Evolutionary conservation across 2,888 invertebrate genomes (phyloP).

Genomic region (Metellina segmentata): DNA sequence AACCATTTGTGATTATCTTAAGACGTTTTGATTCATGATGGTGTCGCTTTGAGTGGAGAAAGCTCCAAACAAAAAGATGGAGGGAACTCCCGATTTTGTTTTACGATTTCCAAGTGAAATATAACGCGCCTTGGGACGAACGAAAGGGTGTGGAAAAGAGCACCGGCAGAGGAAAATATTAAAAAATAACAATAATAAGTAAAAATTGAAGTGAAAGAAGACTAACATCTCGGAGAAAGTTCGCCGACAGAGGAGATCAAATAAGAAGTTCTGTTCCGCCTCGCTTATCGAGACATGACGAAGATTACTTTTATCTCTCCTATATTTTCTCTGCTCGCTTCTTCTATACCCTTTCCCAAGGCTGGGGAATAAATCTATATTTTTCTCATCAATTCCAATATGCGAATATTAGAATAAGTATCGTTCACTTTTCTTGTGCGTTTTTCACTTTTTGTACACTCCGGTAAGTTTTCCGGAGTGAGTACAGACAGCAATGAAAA

Average conservation of each 20-base stretch:
- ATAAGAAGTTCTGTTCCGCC: conserved; percentile 26
- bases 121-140: not conserved
- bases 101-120: not conserved
- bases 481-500: no score
- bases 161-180: not conserved
- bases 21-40: conserved; percentile 22
- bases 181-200: conserved; percentile 11
- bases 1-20: conserved; percentile 28
- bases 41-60: not conserved
- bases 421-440: not conserved
- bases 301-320: conserved; percentile 24
- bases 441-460: no score
- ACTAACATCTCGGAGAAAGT: conserved; percentile 26
- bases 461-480: no score
- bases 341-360: not conserved
- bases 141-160: not conserved
- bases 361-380: conserved; percentile 26
- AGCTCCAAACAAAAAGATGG: conserved; percentile 1
- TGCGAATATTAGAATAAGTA: not conserved
- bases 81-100: conserved; percentile 8
- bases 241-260: conserved; percentile 6
- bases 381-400: conserved; percentile 36
- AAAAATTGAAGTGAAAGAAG: conserved; percentile 1
- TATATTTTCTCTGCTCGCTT: not conserved
- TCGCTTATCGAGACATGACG: conserved; percentile 31